Base-by-base conservation (phyloP, 2,797 vertebrate genomes). In the Apogon hyalosoma region DNA sequence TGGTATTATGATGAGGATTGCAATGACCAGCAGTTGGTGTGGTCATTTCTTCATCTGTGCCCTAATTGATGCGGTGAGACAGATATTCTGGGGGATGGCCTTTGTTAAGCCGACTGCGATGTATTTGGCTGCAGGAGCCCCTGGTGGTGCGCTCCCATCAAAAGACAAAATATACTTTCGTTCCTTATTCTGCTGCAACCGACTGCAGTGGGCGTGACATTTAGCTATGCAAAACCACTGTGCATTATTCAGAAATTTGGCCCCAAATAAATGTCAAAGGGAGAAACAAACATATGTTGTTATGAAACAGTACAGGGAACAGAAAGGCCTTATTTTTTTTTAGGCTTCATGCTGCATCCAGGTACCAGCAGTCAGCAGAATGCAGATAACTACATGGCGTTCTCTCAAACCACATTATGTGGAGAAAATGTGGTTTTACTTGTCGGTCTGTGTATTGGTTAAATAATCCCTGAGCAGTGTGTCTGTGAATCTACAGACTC, bases 151-250 rank as follows among this genome's bases (percentile, higher is more conserved):
- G 31, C 76, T 83, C 56, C 38, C 56, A 52, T 56, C 79, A 41
- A 40, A 39, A 79, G 62, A 67, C 36, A 63, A 72, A 33, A 54
- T 41, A 48, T 38, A 36, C 66, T 42, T 65, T 51, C 2, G 39
- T 67, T 82, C 48, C 69, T 60, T 24, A 14, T 59, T 66, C 59
- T 77, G 78, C 59, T 69, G 76, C 58, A 19, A 66, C 40, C 43
- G 54, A 79, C 80, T 88, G 87, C 87, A 80, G 82, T 85, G 86
- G 89, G 85, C 42, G 69, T 94, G 93, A 93, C 93, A 94, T 94
- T 94, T 94, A 90, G 79, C 85, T 86, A 89, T 89, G 90, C 86
- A 90, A 91, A 92, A 90, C 78, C 76, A 72, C 51, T 16, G 79
- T 71, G 75, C 87, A 90, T 93, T 92, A 91, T 92, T 90, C 81